Evolutionary conservation across 2,888 invertebrate genomes (phyloP), one percentile per base, ranked within the genome.

Genomic region (Thereva nobilitata): DNA sequence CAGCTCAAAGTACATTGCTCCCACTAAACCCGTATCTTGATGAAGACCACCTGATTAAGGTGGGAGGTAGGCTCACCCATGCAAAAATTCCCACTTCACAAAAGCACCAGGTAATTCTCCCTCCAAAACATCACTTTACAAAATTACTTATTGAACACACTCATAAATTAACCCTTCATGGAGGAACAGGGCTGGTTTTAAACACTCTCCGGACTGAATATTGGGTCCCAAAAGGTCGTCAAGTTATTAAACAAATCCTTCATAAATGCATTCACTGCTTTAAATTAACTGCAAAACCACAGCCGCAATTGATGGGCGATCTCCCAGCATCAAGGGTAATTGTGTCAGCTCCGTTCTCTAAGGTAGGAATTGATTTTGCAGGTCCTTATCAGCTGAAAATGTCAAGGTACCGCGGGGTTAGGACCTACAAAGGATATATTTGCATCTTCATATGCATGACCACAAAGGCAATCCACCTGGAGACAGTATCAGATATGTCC

Each of bases 401-500:
- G n/a, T n/a, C n/a, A n/a, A n/a, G n/a, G n/a, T n/a, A n/a, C n/a
- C n/a, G n/a, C n/a, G n/a, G n/a, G n/a, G n/a, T n/a, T n/a, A n/a
- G n/a, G n/a, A n/a, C n/a, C n/a, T n/a, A n/a, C n/a, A n/a, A n/a
- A 71, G 57, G 8, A 69, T 70, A 45, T 72, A 71, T 50, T 7
- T 53, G 3, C 40, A 52, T n/a, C 61, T 49, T 34, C 71, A 71
- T 1, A 59, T 71, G 6, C 71, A 67, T 49, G 70, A 61, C 6
- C 71, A 70, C 37, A 71, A 71, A 59, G 47, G 49, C 63, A 9
- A 52, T 49, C 34, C 63, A 63, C 4, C 52, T 63, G 8, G 63
- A 52, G 45, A 9, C 37, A 34, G 63, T 50, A 9, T 10, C 35
- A 8, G 52, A 52, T 35, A 7, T 50, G 40, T n/a, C 49, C 5